These are phyloP conservation scores for Idaea straminata DNA, from an alignment of 2,888 invertebrate genomes.

Conservation along the genomic window DNA sequence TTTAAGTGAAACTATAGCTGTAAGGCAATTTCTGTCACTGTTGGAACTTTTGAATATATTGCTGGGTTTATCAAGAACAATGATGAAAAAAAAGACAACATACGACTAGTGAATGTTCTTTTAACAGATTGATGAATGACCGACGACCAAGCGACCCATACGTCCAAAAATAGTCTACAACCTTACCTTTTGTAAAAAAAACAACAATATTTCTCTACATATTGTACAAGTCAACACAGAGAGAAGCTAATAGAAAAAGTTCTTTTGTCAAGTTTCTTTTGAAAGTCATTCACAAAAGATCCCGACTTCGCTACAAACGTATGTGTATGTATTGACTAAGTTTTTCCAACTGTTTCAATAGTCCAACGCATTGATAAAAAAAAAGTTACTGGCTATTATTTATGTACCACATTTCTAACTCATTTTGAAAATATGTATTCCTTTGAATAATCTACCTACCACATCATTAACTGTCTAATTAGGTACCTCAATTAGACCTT, in stretches of 20 bases:
- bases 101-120: too few relatives aligned
- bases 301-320: conserved; percentile 18
- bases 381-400: neutral
- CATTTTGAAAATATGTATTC: neutral
- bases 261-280: conserved; percentile 43
- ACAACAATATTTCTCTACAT: conserved; percentile 28
- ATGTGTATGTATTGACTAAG: conserved; percentile 15
- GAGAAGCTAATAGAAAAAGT: conserved; percentile 34
- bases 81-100: too few relatives aligned
- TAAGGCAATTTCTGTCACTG: neutral
- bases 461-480: neutral
- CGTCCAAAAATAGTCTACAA: conserved; percentile 39
- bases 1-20: conserved; percentile 10
- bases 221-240: conserved; percentile 36
- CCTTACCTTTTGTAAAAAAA: conserved; percentile 30
- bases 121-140: too few relatives aligned
- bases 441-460: neutral
- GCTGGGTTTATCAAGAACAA: conserved; percentile 28
- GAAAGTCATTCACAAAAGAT: conserved; percentile 41
- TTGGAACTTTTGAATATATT: conserved; percentile 15
- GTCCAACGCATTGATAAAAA: neutral
- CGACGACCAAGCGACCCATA: conserved; percentile 17
- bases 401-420: neutral
- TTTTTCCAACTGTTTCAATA: conserved; percentile 3
- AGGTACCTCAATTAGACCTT: neutral